A percentile compares a stretch with the other conserved stretches of the same genome.
phyloP scores from a whole-genome alignment of 2,888 invertebrate genomes.

The Eupithecia exiguata region DNA sequence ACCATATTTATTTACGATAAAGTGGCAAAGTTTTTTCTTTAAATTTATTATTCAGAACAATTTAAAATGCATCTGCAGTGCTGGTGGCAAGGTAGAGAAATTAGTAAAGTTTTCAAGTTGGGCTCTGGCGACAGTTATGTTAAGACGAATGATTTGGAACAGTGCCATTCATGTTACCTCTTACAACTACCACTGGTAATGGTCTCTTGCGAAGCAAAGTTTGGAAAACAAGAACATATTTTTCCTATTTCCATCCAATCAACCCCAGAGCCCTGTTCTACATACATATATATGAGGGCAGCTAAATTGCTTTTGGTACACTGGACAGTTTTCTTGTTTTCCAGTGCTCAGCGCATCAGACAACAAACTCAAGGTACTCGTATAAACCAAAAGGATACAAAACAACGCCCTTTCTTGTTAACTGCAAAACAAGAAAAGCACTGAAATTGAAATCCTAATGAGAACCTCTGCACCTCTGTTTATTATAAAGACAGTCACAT shows the following conservation, averaged over 20 bases:
- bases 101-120: conserved; percentile 44
- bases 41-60: conserved; percentile 2
- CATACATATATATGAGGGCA: background rate
- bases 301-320: background rate
- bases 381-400: background rate
- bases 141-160: conserved; percentile 48
- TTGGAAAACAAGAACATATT: conserved; percentile 28
- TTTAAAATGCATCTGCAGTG: conserved; percentile 24
- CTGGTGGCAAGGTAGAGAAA: conserved; percentile 24
- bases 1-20: too few relatives aligned
- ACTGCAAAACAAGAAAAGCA: conserved; percentile 15
- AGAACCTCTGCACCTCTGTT: conserved; percentile 12
- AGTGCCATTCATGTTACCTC: conserved; percentile 52
- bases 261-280: background rate
- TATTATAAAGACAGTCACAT: conserved; percentile 23
- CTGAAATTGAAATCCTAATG: conserved; percentile 35
- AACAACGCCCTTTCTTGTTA: conserved; percentile 1
- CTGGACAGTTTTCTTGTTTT: background rate
- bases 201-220: conserved; percentile 48
- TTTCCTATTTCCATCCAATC: background rate
- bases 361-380: background rate
- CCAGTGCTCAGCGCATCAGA: background rate
- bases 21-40: background rate
- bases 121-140: conserved; percentile 35
- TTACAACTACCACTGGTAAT: conserved; percentile 48